Evolutionary conservation across 1,140 invertebrate genomes (phyloP).

Genomic region (Drosophila nasuta): DNA sequence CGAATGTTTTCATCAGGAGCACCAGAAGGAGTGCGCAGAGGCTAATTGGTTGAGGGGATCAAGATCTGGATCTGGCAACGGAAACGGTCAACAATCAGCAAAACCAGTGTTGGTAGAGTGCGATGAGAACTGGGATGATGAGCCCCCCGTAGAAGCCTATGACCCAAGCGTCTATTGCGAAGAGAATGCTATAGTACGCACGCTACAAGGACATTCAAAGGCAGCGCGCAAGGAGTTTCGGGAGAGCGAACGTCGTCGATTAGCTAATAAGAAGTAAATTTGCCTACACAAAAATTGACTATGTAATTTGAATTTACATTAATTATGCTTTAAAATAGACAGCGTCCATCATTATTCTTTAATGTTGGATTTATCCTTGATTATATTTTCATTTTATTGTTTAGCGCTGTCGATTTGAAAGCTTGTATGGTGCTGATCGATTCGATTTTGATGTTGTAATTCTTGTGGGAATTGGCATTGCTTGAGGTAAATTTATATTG

Average conservation of each 20-base stretch:
- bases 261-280: conserved; percentile 5
- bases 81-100: background rate
- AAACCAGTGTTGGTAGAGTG: background rate
- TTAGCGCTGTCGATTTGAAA: conserved; percentile 2
- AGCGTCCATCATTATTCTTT: too few species aligned
- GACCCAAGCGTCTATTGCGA: conserved; percentile 22
- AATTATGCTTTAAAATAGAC: too few species aligned
- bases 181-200: conserved; percentile 26
- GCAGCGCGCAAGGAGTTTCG: conserved; percentile 5
- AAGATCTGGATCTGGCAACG: too few species aligned
- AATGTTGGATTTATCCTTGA: background rate
- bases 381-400: background rate
- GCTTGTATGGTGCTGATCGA: conserved; percentile 29
- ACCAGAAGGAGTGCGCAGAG: conserved; percentile 17
- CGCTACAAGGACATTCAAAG: conserved; percentile 3
- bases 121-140: conserved; percentile 39
- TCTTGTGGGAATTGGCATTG: background rate
- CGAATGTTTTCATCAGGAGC: conserved; percentile 10
- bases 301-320: too few species aligned
- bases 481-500: background rate
- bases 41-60: background rate
- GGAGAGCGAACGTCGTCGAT: conserved; percentile 20
- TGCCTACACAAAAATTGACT: too few species aligned
- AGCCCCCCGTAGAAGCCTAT: conserved; percentile 26
- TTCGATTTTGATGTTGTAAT: background rate